Conservation (phyloP, 2,113 vertebrate genomes). For the Crocuta crocuta region DNA sequence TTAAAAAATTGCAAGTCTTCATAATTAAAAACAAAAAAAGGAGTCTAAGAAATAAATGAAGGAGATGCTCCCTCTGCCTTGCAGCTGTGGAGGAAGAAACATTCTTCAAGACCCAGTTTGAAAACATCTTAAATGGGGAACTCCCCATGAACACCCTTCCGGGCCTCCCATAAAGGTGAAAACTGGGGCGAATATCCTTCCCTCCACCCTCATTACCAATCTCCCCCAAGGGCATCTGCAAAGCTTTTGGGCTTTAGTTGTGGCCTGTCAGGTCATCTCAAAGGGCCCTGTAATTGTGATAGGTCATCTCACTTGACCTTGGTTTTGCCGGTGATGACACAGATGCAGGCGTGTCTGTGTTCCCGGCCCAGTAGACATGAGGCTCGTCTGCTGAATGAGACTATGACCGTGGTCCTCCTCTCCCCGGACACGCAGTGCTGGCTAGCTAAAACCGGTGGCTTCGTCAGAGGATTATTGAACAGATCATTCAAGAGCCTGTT, state of each 20-base stretch:
- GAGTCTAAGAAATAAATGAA: neutral
- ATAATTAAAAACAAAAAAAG: neutral
- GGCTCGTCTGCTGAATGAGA: neutral
- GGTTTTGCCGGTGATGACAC: neutral
- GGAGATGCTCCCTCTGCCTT: no score
- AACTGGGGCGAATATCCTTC: neutral
- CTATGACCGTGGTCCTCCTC: neutral
- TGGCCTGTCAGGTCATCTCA: neutral
- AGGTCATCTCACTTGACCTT: neutral
- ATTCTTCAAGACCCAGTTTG: neutral
- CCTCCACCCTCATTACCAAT: neutral
- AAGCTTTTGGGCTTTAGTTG: neutral
- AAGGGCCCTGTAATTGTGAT: neutral
- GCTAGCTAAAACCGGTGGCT: neutral
- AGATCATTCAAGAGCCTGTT: neutral
- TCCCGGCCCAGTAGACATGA: neutral
- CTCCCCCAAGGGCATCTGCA: neutral
- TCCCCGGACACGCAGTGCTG: accelerated
- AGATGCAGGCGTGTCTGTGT: neutral
- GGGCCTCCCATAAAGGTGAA: neutral
- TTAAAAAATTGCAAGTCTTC: neutral
- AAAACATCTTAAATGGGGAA: neutral
- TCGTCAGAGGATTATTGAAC: neutral
- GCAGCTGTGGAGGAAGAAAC: neutral
- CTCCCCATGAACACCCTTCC: neutral